Base-by-base conservation (phyloP, 2,888 invertebrate genomes). In the Steromphala cineraria region DNA sequence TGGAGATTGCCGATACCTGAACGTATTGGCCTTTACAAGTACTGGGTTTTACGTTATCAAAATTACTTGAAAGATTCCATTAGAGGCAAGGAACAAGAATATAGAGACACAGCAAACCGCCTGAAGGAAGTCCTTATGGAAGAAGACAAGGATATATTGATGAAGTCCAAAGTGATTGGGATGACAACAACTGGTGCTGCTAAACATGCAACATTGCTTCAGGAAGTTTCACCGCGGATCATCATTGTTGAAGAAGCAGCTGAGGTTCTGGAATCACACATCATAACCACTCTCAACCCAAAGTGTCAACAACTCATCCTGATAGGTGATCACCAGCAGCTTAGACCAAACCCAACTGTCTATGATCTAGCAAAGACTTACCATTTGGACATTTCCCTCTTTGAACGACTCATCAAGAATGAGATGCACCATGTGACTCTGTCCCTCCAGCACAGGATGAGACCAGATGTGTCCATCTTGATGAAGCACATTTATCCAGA, bases 191-290 rank as follows among this genome's bases (percentile, higher is more conserved):
- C 93, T 17, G 91, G 91, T 15, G 92, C 93, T 24, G 92, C 92
- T 1, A 84, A 89, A 56, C 92, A 91, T 80, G 89, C 89, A 21
- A 55, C 83, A 8, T 80, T 92, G 5, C 86, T 92, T 36, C 89
- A 88, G 95, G 0, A 89, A 96, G 2, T 95, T 95, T 80, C 95
- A 95, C 93, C 94, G 28, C 87, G 87, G 31, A 92, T 94, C 55
- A 91, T 94, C 3, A 92, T 95, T 21, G 96, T 98, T 0, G 98
- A 98, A 92, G 98, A 98, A 94, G 97, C 97, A 0, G 97, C 97
- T 0, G 97, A 98, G 94, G 96, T 97, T 0, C 93, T 97, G 53
- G 98, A 98, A 91, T 95, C 96, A 0, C 98, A 98, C 91, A 95
- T 97, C n/a, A 94, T 97, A 0, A 96, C 96, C 0, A 95, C 97